Evolutionary conservation across 1,140 invertebrate genomes (phyloP), one percentile per base, ranked within the genome.

Genomic region (Zaprionus capensis): DNA sequence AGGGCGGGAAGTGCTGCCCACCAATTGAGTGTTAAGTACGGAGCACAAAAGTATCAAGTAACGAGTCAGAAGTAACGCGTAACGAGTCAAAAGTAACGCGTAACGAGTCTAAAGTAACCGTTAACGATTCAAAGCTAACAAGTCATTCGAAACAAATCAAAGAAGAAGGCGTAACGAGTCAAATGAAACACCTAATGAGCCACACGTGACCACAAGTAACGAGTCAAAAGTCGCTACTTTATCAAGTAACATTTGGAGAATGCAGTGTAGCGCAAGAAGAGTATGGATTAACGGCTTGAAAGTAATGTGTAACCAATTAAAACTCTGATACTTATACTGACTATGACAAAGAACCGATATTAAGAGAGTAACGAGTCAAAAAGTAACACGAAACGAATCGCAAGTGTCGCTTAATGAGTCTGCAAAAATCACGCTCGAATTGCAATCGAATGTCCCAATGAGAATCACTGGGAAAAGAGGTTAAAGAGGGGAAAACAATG

Each of bases 1-100:
- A n/a, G 7, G 7, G 41, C 2, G 17, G n/a, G 7, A n/a, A 17
- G 41, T 17, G 41, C n/a, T 20, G 4, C n/a, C 41, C 41, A 46
- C 34, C 84, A 65, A 81, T 88, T 81, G 78, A 56, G 74, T 78
- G 81, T 62, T 76, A 84, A 88, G 57, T 80, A 61, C 83, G 74
- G 70, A 38, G 72, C 59, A 46, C n/a, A 31, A 34, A 26, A 53
- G n/a, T 17, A 49, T 28, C 24, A 31, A 58, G 41, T 34, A 56
- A 26, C 17, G 14, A 63, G 34, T 12, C 46, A 24, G 38, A 12
- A 63, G 26, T 55, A 28, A n/a, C 53, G 15, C 20, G 24, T 46
- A 56, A 22, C 41, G 17, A 31, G n/a, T 22, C 6, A 14, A 28
- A 31, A 65, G 20, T 53, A n/a, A 15, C 7, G 4, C 2, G n/a